Evolutionary conservation across 2,113 vertebrate genomes (phyloP).

Genomic region (Anseranas semipalmata): DNA sequence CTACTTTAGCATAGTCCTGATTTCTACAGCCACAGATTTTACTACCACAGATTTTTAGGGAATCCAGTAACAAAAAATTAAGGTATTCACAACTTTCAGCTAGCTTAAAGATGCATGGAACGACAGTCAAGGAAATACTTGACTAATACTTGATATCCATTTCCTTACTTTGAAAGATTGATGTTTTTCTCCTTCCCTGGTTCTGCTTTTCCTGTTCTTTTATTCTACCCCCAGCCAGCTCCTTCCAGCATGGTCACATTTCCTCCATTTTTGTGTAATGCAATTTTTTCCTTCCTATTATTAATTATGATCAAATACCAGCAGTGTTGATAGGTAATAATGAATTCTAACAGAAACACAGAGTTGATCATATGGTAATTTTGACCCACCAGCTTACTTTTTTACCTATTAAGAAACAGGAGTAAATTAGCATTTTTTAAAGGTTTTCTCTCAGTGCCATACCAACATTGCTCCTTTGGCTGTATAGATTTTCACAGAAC

Average conservation of each 20-base stretch:
- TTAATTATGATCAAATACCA: background rate
- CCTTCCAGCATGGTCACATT: background rate
- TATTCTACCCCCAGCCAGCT: background rate
- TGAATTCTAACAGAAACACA: constrained; percentile 3
- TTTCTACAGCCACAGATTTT: background rate
- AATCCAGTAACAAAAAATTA: background rate
- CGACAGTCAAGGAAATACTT: background rate
- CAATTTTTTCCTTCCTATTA: background rate
- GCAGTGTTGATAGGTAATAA: background rate
- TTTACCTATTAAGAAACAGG: background rate
- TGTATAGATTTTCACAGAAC: background rate
- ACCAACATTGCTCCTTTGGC: background rate
- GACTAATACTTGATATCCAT: background rate
- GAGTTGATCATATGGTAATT: background rate
- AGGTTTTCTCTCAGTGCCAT: background rate
- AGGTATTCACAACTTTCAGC: background rate
- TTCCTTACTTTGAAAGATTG: background rate
- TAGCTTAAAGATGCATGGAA: background rate
- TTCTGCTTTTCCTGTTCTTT: background rate
- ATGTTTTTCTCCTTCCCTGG: background rate
- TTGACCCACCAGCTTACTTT: background rate
- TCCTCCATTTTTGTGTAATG: background rate
- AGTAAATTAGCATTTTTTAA: background rate
- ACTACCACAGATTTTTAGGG: too few relatives aligned
- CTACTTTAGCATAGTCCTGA: background rate